phyloP scores from a whole-genome alignment of 2,113 vertebrate species.

The Plestiodon gilberti region DNA sequence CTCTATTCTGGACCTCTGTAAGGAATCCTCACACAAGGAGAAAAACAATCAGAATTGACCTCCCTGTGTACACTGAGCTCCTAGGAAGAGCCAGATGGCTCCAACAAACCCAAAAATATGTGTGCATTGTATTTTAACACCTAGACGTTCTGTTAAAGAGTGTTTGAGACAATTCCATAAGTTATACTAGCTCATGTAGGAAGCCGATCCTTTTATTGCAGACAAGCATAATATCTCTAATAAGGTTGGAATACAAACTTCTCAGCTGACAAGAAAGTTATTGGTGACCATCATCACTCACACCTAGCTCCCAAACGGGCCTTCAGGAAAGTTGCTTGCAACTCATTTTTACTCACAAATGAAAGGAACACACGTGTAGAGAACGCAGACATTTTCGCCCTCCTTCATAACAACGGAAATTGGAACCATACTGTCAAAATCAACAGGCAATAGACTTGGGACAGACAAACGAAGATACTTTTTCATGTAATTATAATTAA shows the following conservation, averaged over 20 bases:
- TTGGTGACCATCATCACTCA: neutral
- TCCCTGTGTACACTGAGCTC: conserved; percentile 7
- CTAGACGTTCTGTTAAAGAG: neutral
- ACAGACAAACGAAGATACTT: neutral
- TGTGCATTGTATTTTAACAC: neutral
- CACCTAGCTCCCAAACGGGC: neutral
- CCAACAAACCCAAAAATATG: neutral
- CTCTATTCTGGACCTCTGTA: neutral
- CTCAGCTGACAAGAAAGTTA: conserved; percentile 18
- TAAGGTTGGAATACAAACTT: neutral
- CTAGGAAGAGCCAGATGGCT: neutral
- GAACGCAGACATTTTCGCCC: neutral
- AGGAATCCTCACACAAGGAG: neutral
- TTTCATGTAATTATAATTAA: neutral
- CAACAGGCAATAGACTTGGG: neutral
- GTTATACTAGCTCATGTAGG: neutral
- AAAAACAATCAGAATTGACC: neutral
- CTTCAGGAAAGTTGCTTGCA: neutral
- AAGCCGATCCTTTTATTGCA: neutral
- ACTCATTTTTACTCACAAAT: too few relatives aligned
- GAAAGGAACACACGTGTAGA: too few relatives aligned
- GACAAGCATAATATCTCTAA: neutral
- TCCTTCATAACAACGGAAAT: neutral
- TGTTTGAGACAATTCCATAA: neutral
- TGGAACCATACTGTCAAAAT: neutral